Conservation (phyloP, 2,797 vertebrate species). For the Lithobates sylvaticus region DNA sequence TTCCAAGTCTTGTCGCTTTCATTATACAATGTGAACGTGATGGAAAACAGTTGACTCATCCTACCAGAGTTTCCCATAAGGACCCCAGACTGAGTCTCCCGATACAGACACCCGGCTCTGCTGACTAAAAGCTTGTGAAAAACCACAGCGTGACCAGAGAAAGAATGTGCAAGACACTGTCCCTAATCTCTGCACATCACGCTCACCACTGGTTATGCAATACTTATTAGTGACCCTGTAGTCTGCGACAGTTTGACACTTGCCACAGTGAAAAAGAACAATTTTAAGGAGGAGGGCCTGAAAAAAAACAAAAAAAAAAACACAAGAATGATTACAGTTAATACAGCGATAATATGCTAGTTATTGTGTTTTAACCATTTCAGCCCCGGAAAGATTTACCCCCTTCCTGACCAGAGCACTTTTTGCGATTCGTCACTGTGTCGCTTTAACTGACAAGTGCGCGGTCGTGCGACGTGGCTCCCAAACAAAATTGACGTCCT, state of each 20-base stretch:
- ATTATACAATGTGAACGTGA: constrained; percentile 3
- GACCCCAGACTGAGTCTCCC: constrained; percentile 27
- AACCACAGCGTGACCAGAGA: constrained; percentile 27
- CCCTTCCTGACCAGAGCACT: no score
- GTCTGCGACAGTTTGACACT: not conserved
- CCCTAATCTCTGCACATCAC: constrained; percentile 12
- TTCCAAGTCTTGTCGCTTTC: no score
- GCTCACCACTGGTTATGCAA: constrained; percentile 30
- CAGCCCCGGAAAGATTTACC: no score
- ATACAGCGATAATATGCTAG: no score
- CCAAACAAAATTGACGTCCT: no score
- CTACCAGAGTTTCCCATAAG: constrained; percentile 34
- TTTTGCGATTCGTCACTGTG: no score
- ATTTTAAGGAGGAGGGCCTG: not conserved
- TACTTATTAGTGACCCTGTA: not conserved
- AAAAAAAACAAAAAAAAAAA: no score
- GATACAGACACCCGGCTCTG: constrained; percentile 28
- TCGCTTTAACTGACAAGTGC: no score
- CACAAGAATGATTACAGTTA: not conserved
- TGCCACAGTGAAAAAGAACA: not conserved
- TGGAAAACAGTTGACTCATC: constrained; percentile 48
- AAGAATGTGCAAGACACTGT: not conserved
- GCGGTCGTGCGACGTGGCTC: no score
- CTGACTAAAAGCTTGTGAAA: constrained; percentile 43
- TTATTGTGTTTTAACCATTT: no score